phyloP scores from a whole-genome alignment of 2,797 vertebrate species.

The Sebastes alutus region DNA sequence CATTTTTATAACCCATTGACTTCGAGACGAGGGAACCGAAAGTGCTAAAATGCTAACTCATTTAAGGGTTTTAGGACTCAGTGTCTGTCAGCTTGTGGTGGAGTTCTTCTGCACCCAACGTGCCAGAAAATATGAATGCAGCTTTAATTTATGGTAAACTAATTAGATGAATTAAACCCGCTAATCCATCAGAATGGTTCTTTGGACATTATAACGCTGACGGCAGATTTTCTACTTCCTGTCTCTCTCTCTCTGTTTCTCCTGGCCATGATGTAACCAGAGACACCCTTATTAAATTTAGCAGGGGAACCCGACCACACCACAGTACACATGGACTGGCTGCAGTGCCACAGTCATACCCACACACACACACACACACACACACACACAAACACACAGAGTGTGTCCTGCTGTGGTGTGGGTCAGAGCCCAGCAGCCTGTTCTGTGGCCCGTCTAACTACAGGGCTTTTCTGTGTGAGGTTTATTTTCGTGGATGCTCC shows the following conservation, averaged over 20 bases:
- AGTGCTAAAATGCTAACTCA: too few species aligned
- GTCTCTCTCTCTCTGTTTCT: slow-evolving; percentile 28
- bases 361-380: slow-evolving; percentile 4
- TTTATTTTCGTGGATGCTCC: slow-evolving; percentile 73
- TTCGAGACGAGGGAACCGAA: too few species aligned
- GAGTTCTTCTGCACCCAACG: background rate
- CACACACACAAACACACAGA: slow-evolving; percentile 7
- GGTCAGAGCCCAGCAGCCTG: slow-evolving; percentile 59
- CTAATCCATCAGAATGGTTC: background rate
- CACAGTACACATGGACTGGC: slow-evolving; percentile 52
- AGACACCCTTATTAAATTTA: slow-evolving; percentile 73
- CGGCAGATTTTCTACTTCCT: slow-evolving; percentile 8
- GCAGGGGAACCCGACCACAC: slow-evolving; percentile 67
- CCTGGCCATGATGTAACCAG: slow-evolving; percentile 65
- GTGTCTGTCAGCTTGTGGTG: background rate
- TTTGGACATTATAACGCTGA: slow-evolving; percentile 20
- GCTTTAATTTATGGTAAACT: background rate
- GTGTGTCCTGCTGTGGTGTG: slow-evolving; percentile 51
- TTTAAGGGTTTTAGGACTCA: too few species aligned
- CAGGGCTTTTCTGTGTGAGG: slow-evolving; percentile 72
- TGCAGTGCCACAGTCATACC: slow-evolving; percentile 31
- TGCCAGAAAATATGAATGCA: background rate
- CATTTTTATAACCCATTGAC: too few species aligned
- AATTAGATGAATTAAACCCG: background rate
- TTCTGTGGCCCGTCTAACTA: slow-evolving; percentile 67